Evolutionary conservation across 2,888 invertebrate genomes (phyloP).

Genomic region (Temnothorax ravouxi): DNA sequence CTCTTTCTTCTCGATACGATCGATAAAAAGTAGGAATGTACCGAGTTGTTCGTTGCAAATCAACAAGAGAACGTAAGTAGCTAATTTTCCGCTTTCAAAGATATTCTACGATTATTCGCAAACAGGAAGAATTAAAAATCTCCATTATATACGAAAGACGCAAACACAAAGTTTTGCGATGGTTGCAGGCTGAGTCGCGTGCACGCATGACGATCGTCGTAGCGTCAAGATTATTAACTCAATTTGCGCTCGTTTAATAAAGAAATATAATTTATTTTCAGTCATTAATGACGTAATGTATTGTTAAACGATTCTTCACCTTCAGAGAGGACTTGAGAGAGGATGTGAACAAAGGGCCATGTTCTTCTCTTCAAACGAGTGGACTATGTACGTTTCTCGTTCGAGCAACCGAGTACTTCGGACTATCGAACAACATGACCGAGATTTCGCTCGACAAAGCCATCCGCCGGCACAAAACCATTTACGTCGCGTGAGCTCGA

Average conservation of each 20-base stretch:
- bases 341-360: constrained; percentile 24
- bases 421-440: constrained; percentile 48
- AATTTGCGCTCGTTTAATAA: constrained; percentile 18
- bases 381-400: constrained; percentile 41
- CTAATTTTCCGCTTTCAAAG: background rate
- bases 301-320: constrained; percentile 51
- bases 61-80: background rate
- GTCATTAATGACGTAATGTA: constrained; percentile 57
- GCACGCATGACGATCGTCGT: background rate
- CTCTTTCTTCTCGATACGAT: background rate
- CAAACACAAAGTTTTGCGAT: background rate
- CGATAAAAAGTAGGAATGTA: background rate
- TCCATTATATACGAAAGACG: background rate
- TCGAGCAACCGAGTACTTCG: constrained; percentile 52
- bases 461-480: constrained; percentile 51
- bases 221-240: background rate
- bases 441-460: constrained; percentile 53
- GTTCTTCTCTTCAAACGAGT: constrained; percentile 24
- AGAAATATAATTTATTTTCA: constrained; percentile 21
- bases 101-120: background rate
- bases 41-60: background rate
- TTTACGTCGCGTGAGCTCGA: constrained; percentile 56
- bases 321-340: background rate
- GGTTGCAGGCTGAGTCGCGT: background rate
- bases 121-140: background rate